phyloP scores from a whole-genome alignment of 2,797 vertebrate genomes.

The Sebastes vulpes region DNA sequence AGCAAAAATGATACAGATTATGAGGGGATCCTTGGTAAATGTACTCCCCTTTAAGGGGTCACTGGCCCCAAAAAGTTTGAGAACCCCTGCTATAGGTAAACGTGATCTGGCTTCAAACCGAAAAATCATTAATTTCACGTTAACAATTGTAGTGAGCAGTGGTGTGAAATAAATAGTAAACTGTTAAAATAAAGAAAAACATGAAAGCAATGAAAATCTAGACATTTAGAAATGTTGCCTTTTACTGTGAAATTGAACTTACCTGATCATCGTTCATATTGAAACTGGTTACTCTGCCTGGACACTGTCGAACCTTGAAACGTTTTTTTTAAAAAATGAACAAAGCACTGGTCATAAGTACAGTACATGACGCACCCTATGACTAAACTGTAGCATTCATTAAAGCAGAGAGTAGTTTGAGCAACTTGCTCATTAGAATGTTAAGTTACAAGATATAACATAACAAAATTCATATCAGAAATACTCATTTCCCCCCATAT shows the following conservation, averaged over 20 bases:
- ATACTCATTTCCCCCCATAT: too few species aligned
- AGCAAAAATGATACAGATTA: too few species aligned
- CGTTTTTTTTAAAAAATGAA: neutral
- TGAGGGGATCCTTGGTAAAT: too few species aligned
- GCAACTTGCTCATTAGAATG: neutral
- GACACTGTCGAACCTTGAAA: neutral
- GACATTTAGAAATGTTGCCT: neutral
- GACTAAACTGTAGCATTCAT: neutral
- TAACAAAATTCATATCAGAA: neutral
- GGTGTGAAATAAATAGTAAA: neutral
- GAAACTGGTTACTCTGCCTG: neutral
- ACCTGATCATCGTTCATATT: conserved; percentile 59
- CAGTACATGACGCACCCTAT: fast-evolving
- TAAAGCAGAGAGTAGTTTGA: neutral
- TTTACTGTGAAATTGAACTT: neutral
- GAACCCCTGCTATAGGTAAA: neutral
- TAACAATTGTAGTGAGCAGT: neutral
- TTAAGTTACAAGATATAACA: neutral
- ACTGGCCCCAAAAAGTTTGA: too few species aligned
- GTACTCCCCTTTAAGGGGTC: too few species aligned
- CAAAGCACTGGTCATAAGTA: neutral
- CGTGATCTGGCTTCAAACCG: neutral
- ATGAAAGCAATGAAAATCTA: neutral
- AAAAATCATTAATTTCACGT: neutral
- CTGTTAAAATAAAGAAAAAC: neutral